Evolutionary conservation across 2,888 invertebrate genomes (phyloP).

Genomic region (Amiota minor): DNA sequence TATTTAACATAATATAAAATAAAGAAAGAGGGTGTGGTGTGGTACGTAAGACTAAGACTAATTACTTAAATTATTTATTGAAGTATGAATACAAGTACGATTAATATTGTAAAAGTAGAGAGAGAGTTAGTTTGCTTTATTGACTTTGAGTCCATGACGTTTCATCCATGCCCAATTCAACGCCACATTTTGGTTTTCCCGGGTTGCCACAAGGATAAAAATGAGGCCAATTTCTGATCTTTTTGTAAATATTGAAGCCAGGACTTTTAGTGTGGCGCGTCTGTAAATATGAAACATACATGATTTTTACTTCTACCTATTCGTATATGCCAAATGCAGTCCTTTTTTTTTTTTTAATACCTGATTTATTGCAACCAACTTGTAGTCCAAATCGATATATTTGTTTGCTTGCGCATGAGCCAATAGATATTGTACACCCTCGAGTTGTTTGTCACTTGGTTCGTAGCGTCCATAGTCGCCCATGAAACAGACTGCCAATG

Average conservation of each 20-base stretch:
- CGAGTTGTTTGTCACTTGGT: conserved; percentile 73
- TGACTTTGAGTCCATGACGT: conserved; percentile 53
- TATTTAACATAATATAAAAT: neutral
- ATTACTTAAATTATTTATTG: neutral
- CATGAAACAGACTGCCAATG: conserved; percentile 75
- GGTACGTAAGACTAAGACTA: neutral
- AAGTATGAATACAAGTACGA: too few species aligned
- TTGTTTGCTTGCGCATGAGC: conserved; percentile 72
- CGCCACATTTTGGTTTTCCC: conserved; percentile 64
- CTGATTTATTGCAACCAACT: conserved; percentile 76
- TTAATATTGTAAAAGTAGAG: neutral
- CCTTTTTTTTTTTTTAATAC: conserved; percentile 46
- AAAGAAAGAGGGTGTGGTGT: too few species aligned
- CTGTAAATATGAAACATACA: conserved; percentile 45
- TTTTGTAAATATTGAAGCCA: conserved; percentile 74
- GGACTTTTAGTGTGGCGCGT: conserved; percentile 74
- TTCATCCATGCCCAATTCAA: conserved; percentile 65
- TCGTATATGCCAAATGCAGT: too few species aligned
- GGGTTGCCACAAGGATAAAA: conserved; percentile 70
- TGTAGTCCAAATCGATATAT: conserved; percentile 73
- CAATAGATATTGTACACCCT: conserved; percentile 73
- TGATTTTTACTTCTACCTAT: neutral
- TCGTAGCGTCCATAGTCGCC: conserved; percentile 74
- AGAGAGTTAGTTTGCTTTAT: neutral
- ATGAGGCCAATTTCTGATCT: conserved; percentile 75